Evolutionary conservation across 1,140 invertebrate species (phyloP), one percentile per base, ranked within the genome.

Genomic region (Panagrolaimus sp.): DNA sequence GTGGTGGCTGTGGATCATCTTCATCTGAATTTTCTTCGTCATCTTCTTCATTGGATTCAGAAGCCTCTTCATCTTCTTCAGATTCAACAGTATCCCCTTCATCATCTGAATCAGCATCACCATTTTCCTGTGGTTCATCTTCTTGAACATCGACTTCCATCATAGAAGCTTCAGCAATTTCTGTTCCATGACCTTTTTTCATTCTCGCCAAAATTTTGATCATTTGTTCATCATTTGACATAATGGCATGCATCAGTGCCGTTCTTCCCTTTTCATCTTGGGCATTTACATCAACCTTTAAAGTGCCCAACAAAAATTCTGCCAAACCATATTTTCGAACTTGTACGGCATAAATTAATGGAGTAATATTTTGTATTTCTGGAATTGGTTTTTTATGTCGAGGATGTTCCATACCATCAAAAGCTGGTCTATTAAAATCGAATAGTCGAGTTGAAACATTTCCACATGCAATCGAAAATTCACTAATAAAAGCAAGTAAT

Each of bases 161-260:
- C 48, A 26, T 26, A 26, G 17, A 26, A 3, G 17, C 48, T 2
- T 44, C 9, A 12, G 63, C 26, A 65, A 26, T n/a, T 1, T 28
- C 63, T 47, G 28, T 17, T n/a, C 12, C 63, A 12, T 47, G 63
- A 5, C 2, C 15, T 0, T 28, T 65, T 10, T 32, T 28, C 52
- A 26, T 58, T 58, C 28, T n/a, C 10, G 28, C 52, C 15, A 58
- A 28, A 17, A 12, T 17, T 21, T 58, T 58, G 17, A 58, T 58
- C 21, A 58, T 58, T 58, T 58, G 21, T 6, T 26, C 52, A 58
- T 58, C 52, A 58, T 58, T 58, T 4, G 52, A n/a, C 14, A 12
- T 28, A 0, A 58, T 21, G 5, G 52, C 52, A 21, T 17, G 14
- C 63, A 65, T 47, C 1, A 65, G 24, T 0, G 63, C 17, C 1